These are phyloP conservation scores for Platyrinchus mystaceus DNA, from an alignment of 2,797 vertebrate genomes.

Conservation along the genomic window DNA sequence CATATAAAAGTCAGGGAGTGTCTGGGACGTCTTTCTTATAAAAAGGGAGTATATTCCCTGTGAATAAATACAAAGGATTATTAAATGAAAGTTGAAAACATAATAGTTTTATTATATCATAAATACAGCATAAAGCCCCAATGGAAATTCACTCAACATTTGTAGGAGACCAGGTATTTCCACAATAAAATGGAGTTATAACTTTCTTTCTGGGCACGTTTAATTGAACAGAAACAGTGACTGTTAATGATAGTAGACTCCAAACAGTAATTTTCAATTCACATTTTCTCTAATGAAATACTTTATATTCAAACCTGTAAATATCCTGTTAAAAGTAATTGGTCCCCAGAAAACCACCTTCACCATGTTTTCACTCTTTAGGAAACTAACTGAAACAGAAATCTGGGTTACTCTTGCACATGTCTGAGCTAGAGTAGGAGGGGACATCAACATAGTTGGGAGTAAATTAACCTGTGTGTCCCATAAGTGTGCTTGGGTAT, in stretches of 20 bases:
- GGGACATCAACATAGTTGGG: neutral
- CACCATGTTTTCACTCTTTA: neutral
- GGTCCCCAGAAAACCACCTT: conserved; percentile 35
- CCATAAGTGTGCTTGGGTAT: neutral
- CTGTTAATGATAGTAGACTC: conserved; percentile 59
- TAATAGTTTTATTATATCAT: conserved; percentile 69
- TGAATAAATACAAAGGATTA: conserved; percentile 66
- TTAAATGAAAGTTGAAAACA: conserved; percentile 69
- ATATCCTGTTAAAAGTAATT: conserved; percentile 52
- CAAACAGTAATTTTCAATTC: conserved; percentile 60
- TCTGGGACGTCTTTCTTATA: conserved; percentile 49
- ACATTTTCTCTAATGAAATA: conserved; percentile 46
- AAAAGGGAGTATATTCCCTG: conserved; percentile 33
- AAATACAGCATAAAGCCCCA: conserved; percentile 50
- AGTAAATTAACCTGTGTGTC: neutral
- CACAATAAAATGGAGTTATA: conserved; percentile 51
- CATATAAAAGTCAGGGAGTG: conserved; percentile 50
- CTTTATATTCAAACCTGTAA: conserved; percentile 43
- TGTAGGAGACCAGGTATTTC: conserved; percentile 58
- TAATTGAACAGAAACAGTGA: conserved; percentile 57
- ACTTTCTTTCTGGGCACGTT: conserved; percentile 22
- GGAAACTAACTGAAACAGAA: neutral
- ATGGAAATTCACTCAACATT: conserved; percentile 53
- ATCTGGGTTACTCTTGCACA: neutral
- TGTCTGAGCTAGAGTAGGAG: neutral